These are phyloP conservation scores for Drosophila ficusphila DNA, from an alignment of 1,140 invertebrate genomes.

Conservation along the genomic window DNA sequence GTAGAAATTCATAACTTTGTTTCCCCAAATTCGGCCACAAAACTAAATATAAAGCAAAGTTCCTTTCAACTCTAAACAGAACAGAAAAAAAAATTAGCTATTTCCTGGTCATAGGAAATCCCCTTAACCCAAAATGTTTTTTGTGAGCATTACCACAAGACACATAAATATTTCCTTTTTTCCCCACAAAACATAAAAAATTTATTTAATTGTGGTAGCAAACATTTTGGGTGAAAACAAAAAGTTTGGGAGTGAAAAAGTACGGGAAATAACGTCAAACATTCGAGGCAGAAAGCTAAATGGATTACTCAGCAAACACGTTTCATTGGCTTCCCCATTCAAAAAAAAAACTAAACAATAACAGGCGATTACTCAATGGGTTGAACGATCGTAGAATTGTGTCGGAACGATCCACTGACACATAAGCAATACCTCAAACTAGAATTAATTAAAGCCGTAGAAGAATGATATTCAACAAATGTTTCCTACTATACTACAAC, in stretches of 20 bases:
- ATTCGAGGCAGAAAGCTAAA: slow-evolving; percentile 3
- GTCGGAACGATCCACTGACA: slow-evolving; percentile 16
- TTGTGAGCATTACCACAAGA: background rate
- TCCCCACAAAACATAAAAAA: slow-evolving; percentile 4
- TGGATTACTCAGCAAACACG: slow-evolving; percentile 41
- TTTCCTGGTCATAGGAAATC: slow-evolving; percentile 15
- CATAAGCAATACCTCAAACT: slow-evolving; percentile 26
- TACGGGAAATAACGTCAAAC: slow-evolving; percentile 33
- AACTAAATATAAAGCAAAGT: background rate
- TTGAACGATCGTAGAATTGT: slow-evolving; percentile 26
- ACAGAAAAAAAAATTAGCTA: background rate
- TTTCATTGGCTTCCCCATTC: slow-evolving; percentile 27
- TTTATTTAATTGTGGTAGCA: background rate
- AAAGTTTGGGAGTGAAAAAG: slow-evolving; percentile 2
- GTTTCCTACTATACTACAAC: background rate
- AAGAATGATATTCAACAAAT: slow-evolving; percentile 14
- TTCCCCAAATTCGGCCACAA: too few relatives aligned
- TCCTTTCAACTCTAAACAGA: too few relatives aligned
- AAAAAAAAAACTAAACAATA: slow-evolving; percentile 1
- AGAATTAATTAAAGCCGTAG: slow-evolving; percentile 12
- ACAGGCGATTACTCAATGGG: slow-evolving; percentile 28
- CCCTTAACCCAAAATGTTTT: slow-evolving; percentile 7
- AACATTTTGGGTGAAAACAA: background rate
- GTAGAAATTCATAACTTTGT: background rate
- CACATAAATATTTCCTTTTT: background rate